phyloP scores from a whole-genome alignment of 2,888 invertebrate genomes.

The Zele albiditarsus region DNA sequence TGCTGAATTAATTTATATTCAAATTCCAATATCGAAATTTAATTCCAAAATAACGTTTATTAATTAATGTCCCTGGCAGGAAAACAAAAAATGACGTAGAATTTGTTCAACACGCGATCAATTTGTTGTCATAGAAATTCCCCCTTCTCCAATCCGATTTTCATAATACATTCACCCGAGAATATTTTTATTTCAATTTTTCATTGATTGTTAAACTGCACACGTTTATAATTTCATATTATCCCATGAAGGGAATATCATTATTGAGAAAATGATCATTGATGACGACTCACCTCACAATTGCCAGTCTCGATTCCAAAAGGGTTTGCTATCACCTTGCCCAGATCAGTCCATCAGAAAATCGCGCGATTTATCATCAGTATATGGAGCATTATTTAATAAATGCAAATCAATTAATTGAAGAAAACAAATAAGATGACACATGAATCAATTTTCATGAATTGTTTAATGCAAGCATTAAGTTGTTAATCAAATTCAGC shows the following conservation, averaged over 20 bases:
- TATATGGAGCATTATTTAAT: no score
- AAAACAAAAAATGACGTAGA: neutral
- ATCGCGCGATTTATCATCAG: no score
- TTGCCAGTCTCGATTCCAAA: no score
- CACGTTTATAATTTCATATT: no score
- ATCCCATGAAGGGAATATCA: no score
- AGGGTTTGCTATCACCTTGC: no score
- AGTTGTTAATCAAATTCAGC: conserved; percentile 9
- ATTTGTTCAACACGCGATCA: neutral
- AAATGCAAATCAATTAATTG: neutral
- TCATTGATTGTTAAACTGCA: no score
- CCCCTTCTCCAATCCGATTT: neutral
- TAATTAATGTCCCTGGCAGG: neutral
- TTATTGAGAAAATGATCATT: no score
- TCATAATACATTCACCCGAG: no score
- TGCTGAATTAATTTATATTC: conserved; percentile 4
- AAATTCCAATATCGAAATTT: neutral
- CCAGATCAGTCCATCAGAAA: no score
- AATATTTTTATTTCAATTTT: no score
- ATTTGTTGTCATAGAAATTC: neutral
- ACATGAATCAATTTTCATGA: neutral
- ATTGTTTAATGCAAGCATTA: conserved; percentile 9
- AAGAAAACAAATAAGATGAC: neutral
- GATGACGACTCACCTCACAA: no score
- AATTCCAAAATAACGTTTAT: neutral